Evolutionary conservation across 2,888 invertebrate species (phyloP).

Genomic region (Cantharis rustica): DNA sequence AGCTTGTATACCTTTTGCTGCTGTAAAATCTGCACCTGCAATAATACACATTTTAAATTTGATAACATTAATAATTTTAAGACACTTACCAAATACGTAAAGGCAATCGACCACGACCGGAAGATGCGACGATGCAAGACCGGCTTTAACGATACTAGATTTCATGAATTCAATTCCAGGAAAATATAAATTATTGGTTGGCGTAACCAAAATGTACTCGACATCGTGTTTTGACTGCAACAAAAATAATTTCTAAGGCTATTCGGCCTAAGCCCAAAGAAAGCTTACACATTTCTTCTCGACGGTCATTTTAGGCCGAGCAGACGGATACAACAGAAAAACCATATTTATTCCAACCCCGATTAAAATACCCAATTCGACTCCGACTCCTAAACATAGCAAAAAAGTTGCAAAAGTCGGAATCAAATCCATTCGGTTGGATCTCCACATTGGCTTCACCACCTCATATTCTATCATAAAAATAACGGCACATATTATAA

Average conservation of each 20-base stretch:
- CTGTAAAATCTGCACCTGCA: slow-evolving; percentile 82
- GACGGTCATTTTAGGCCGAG: slow-evolving; percentile 75
- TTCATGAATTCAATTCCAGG: slow-evolving; percentile 84
- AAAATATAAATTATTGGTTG: slow-evolving; percentile 80
- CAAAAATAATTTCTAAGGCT: slow-evolving; percentile 4
- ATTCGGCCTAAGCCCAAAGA: neutral
- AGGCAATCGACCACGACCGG: slow-evolving; percentile 84
- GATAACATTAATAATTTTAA: too few relatives aligned
- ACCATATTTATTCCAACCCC: slow-evolving; percentile 81
- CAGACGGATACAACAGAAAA: slow-evolving; percentile 79
- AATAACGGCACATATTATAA: slow-evolving; percentile 93
- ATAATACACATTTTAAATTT: neutral
- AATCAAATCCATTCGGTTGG: slow-evolving; percentile 77
- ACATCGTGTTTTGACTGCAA: slow-evolving; percentile 69
- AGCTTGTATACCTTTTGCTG: slow-evolving; percentile 82
- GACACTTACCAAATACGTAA: slow-evolving; percentile 67
- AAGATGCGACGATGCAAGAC: slow-evolving; percentile 65
- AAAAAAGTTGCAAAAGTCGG: slow-evolving; percentile 85
- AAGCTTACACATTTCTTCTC: slow-evolving; percentile 69
- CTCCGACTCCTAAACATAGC: slow-evolving; percentile 79
- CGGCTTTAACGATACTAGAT: slow-evolving; percentile 77
- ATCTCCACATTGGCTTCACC: slow-evolving; percentile 84
- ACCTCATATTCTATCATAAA: slow-evolving; percentile 94
- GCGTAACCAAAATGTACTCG: slow-evolving; percentile 76
- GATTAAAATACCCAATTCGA: slow-evolving; percentile 83